Percentiles rank a stretch among this genome's conserved stretches.
Conservation (phyloP, 53 echinoderm and acorn worm genomes). For the Apostichopus leukothele region DNA sequence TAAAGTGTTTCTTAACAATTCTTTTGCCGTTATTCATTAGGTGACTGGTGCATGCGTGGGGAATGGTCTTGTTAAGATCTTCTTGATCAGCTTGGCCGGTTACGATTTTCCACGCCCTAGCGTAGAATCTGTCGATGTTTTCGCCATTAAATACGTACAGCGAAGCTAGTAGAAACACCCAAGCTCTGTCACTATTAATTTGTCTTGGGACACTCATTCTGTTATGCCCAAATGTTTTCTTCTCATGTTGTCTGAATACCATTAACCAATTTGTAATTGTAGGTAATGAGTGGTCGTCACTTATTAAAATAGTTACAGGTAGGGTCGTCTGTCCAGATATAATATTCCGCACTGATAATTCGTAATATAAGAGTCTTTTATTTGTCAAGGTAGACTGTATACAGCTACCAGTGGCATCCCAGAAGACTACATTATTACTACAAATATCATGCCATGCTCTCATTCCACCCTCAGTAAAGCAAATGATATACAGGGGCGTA, state of each 20-base stretch:
- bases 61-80: background rate
- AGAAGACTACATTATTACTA: background rate
- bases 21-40: background rate
- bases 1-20: background rate
- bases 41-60: too few species aligned
- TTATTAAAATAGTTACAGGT: background rate
- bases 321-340: background rate
- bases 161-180: slow-evolving; percentile 11
- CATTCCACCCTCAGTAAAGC: slow-evolving; percentile 24
- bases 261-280: slow-evolving; percentile 21
- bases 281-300: background rate
- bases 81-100: background rate
- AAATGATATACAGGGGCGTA: background rate
- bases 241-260: slow-evolving; percentile 24
- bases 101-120: slow-evolving; percentile 1
- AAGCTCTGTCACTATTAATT: slow-evolving; percentile 19
- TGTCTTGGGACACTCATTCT: background rate
- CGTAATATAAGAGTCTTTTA: slow-evolving; percentile 24
- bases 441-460: slow-evolving; percentile 16
- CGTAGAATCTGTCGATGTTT: background rate
- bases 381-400: background rate
- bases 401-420: slow-evolving; percentile 37
- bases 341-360: background rate
- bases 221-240: background rate
- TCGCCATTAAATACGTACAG: slow-evolving; percentile 24